These are phyloP conservation scores for Gymnobelideus leadbeateri DNA, from an alignment of 2,113 vertebrate genomes.

Conservation along the genomic window DNA sequence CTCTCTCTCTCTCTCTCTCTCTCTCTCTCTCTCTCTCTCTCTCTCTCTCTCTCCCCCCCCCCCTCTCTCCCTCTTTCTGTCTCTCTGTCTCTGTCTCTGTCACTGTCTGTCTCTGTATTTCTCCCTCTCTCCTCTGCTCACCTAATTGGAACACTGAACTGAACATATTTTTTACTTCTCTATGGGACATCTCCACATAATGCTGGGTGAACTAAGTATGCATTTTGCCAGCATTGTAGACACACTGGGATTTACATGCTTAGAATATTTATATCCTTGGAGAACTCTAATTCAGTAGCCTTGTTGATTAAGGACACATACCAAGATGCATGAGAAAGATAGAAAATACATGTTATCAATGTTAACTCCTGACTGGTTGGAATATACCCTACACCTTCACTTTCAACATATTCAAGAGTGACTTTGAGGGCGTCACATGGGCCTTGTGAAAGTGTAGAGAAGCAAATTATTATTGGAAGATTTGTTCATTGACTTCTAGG, in stretches of 20 bases:
- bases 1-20: too few species aligned
- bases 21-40: too few species aligned
- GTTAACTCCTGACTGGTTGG: constrained; percentile 17
- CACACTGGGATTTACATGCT: neutral
- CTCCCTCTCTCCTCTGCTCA: neutral
- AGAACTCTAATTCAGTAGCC: neutral
- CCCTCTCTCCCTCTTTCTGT: too few species aligned
- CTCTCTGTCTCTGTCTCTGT: too few species aligned
- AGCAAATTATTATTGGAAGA: constrained; percentile 52
- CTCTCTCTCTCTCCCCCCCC: too few species aligned
- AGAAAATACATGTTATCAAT: constrained; percentile 42
- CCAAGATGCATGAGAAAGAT: constrained; percentile 9
- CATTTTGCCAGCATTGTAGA: neutral
- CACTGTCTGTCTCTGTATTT: too few species aligned
- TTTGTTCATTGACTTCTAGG: constrained; percentile 71
- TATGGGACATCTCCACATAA: neutral
- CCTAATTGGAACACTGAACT: neutral
- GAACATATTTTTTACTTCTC: neutral
- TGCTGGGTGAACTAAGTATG: neutral
- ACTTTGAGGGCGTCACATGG: constrained; percentile 52
- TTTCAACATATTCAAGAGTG: constrained; percentile 48
- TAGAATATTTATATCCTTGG: neutral
- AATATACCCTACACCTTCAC: constrained; percentile 8
- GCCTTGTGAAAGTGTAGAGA: constrained; percentile 49
- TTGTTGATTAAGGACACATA: neutral